Evolutionary conservation across 2,888 invertebrate species (phyloP), one percentile per base, ranked within the genome.

Genomic region (Eupithecia centaureata): DNA sequence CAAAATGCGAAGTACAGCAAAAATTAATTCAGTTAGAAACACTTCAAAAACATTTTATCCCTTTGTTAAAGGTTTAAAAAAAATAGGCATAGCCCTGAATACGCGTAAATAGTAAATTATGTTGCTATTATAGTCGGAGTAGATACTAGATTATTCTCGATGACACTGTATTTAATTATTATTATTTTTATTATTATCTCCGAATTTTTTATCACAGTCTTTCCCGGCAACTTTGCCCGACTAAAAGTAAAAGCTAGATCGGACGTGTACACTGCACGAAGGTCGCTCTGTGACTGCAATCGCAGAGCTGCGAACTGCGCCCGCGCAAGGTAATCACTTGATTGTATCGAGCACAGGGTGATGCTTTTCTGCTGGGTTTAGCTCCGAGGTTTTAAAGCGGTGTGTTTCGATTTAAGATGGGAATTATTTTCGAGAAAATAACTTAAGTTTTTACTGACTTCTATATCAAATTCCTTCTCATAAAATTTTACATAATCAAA

Each of bases 301-400:
- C n/a, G 22, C 42, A 42, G 51, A 8, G 25, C 13, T 27, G 27
- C 52, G 25, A 27, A 13, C 15, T n/a, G 32, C 57, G 57, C 32
- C 0, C 32, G 22, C 57, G 57, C 57, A 57, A 57, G 30, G 57
- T 57, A 30, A 52, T 15, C 15, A 22, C 22, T 57, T 57, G 32
- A 57, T 57, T 57, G 32, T 57, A 18, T 13, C 25, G 27, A 18
- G 12, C 22, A 57, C 30, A 57, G 57, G 57, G 12, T 57, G 57
- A 57, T 57, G 57, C 22, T 47, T 57, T 56, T n/a, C 0, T 56
- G n/a, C 7, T 10, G 15, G 15, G n/a, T 47, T 47, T 47, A 38
- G 5, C 13, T 27, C 7, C 7, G 25, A 25, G 52, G n/a, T 30
- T 54, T 54, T 54, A 28, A n/a, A 28, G 8, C 8, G n/a, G n/a